A percentile compares a stretch with the other conserved stretches of the same genome.
Conservation (phyloP, 2,888 invertebrate genomes). For the Chromoteleia sp. region DNA sequence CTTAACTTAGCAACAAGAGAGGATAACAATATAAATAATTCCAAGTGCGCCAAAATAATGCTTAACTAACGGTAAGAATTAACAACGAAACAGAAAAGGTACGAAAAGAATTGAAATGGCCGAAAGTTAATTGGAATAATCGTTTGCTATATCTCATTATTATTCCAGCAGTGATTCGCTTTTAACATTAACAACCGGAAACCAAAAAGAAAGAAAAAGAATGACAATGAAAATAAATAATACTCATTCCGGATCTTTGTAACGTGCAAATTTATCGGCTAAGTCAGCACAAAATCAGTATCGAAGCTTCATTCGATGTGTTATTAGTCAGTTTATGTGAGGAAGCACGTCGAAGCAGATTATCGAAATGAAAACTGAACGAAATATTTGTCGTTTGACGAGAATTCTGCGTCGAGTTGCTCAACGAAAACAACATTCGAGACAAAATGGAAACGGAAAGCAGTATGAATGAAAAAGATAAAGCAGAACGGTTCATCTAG, state of each 20-base stretch:
- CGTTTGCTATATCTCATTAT: neutral
- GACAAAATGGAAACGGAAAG: constrained; percentile 43
- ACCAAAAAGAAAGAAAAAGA: neutral
- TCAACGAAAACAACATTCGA: neutral
- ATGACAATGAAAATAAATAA: constrained; percentile 9
- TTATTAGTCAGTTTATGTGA: constrained; percentile 9
- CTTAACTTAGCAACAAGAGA: constrained; percentile 23
- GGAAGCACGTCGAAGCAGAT: constrained; percentile 34
- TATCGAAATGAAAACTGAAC: constrained; percentile 10
- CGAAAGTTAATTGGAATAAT: neutral
- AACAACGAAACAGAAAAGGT: neutral
- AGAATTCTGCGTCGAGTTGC: constrained; percentile 1
- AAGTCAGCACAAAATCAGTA: constrained; percentile 42
- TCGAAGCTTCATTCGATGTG: constrained; percentile 46
- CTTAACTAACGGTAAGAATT: constrained; percentile 1
- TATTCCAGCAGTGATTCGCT: too few relatives aligned
- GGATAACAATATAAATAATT: constrained; percentile 22
- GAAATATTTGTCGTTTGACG: neutral
- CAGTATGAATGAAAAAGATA: constrained; percentile 66
- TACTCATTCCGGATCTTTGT: constrained; percentile 30
- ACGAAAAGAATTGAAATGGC: neutral
- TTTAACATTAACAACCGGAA: neutral
- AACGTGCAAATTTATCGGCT: constrained; percentile 30
- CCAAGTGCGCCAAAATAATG: constrained; percentile 18
- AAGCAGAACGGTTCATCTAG: constrained; percentile 71